These are phyloP conservation scores for Lamellibrachia satsuma DNA, from an alignment of 2,888 invertebrate species.

Conservation along the genomic window DNA sequence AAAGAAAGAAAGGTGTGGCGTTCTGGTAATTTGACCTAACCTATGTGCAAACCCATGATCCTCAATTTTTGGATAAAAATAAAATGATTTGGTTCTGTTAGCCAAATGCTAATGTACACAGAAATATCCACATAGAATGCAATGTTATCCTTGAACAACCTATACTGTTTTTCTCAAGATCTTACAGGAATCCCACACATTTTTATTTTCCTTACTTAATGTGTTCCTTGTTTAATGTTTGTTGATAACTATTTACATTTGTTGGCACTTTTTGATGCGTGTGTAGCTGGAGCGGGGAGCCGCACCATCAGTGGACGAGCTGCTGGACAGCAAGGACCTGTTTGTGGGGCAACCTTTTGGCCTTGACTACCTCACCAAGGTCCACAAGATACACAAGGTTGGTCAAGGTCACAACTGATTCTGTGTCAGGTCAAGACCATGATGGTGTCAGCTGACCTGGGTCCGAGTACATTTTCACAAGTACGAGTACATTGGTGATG, in stretches of 20 bases:
- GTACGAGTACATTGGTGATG: too few species aligned
- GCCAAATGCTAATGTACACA: not conserved
- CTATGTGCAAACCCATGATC: not conserved
- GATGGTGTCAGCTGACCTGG: not conserved
- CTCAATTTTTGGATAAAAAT: not conserved
- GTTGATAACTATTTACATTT: not conserved
- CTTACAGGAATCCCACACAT: not conserved
- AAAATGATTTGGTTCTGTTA: not conserved
- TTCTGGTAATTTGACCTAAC: not conserved
- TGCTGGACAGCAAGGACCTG: constrained; percentile 37
- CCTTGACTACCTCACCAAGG: constrained; percentile 32
- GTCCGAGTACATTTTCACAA: too few species aligned
- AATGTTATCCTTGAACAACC: not conserved
- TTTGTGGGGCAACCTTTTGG: constrained; percentile 41
- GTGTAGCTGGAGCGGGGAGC: constrained; percentile 34
- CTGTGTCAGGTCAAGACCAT: not conserved
- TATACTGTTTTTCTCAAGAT: not conserved
- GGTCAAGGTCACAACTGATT: constrained; percentile 8
- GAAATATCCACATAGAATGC: not conserved
- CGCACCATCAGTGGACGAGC: constrained; percentile 32
- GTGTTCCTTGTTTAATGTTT: too few species aligned
- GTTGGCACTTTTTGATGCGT: not conserved
- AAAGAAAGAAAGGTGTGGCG: not conserved
- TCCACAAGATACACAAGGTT: constrained; percentile 39
- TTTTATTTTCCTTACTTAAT: not conserved